Evolutionary conservation across 2,113 vertebrate genomes (phyloP).

Genomic region (Clarias macrocephalus): DNA sequence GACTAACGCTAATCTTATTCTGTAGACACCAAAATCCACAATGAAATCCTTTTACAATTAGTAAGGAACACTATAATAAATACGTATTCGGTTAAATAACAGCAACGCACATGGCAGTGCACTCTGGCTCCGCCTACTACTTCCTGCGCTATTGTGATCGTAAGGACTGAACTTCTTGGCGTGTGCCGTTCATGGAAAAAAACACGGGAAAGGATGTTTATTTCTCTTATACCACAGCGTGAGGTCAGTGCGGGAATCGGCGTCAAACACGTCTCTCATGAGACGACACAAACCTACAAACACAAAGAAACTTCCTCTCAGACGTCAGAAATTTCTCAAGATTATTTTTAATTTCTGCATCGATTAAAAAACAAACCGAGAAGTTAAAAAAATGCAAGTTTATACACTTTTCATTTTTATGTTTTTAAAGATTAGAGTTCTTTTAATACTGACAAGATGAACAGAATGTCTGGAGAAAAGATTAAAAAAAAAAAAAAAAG

Average conservation of each 20-base stretch:
- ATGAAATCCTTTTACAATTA: no score
- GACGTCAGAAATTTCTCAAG: conserved; percentile 21
- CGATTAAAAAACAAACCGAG: conserved; percentile 35
- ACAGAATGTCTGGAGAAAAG: conserved; percentile 21
- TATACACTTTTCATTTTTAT: conserved; percentile 20
- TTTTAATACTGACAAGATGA: conserved; percentile 53
- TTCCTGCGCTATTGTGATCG: neutral
- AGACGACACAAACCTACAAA: neutral
- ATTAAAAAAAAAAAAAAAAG: neutral
- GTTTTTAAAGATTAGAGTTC: conserved; percentile 34
- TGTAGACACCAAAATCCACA: no score
- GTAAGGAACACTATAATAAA: no score
- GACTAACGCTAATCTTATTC: no score
- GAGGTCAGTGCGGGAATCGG: neutral
- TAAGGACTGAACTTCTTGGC: neutral
- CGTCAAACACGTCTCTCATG: neutral
- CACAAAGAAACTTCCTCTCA: neutral
- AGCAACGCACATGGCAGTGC: neutral
- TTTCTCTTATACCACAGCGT: neutral
- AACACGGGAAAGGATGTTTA: neutral
- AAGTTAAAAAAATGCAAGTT: conserved; percentile 38
- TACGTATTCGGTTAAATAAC: neutral
- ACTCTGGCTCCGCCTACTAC: neutral
- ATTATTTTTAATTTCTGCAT: conserved; percentile 47
- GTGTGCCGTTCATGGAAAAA: neutral